Evolutionary conservation across 2,888 invertebrate genomes (phyloP), one percentile per base, ranked within the genome.

Genomic region (Noctua comes): DNA sequence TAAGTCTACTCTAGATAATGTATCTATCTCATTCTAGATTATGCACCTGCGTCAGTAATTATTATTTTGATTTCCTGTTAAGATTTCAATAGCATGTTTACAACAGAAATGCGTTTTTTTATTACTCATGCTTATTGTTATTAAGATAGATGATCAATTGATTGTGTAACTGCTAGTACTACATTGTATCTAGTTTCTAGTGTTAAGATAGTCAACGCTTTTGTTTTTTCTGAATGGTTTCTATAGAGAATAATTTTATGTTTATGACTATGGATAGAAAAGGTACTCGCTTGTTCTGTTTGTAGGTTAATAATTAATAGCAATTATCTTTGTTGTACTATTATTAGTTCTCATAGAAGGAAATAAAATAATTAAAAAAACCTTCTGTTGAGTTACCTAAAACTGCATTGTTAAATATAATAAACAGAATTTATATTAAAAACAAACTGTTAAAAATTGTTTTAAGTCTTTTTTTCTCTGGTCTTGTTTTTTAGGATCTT

Each of bases 71-170:
- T 80, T 82, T 68, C n/a, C 68, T 57, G 31, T 51, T 27, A 59
- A 57, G 43, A 82, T 74, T 71, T 68, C n/a, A 74, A 36, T 68
- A 62, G 62, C 64, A 51, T 54, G n/a, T 64, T 75, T 64, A 72
- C 59, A n/a, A 59, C 18, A 69, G 62, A 18, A 18, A 8, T 40
- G 1, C 51, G 7, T 46, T 66, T 62, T 18, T 71, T 48, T 16
- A 76, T 68, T 76, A 77, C n/a, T 73, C 64, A 85, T 68, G 46
- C 43, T 76, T 31, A 81, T 73, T 76, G 66, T 70, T 62, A 51
- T n/a, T 66, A n/a, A n/a, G 43, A 43, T 18, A 21, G 43, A 70
- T 57, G 46, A 59, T 72, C 18, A 64, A 77, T 64, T 46, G 8
- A 72, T 74, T 77, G 62, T 57, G 27, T 36, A 54, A 68, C 40